phyloP scores from a whole-genome alignment of 2,888 invertebrate species.

The Drosophila multiciliata region DNA sequence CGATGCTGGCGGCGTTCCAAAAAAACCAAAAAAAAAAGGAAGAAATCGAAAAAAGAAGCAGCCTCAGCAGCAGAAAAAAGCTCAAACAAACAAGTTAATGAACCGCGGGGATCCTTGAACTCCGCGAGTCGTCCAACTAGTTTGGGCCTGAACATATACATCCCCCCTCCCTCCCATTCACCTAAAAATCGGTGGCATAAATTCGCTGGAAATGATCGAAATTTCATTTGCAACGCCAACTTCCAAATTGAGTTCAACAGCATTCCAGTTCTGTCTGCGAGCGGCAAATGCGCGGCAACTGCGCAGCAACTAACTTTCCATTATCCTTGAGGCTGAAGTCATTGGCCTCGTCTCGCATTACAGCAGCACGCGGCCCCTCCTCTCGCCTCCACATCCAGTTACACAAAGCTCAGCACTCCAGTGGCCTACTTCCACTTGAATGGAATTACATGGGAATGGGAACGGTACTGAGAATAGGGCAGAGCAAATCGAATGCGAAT shows the following conservation, averaged over 20 bases:
- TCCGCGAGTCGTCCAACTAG: conserved; percentile 65
- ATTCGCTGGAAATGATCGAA: conserved; percentile 78
- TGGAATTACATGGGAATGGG: conserved; percentile 40
- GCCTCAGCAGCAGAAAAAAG: conserved; percentile 4
- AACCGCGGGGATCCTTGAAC: conserved; percentile 74
- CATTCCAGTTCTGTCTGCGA: conserved; percentile 61
- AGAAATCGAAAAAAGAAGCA: conserved; percentile 8
- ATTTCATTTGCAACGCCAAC: conserved; percentile 65
- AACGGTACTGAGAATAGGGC: conserved; percentile 7
- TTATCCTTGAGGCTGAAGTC: conserved; percentile 72
- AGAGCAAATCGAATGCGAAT: conserved; percentile 15
- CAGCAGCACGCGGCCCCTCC: conserved; percentile 49
- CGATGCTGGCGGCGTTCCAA: conserved; percentile 54
- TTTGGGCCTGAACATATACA: conserved; percentile 40
- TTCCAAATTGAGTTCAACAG: conserved; percentile 71
- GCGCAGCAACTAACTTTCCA: conserved; percentile 53
- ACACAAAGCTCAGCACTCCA: conserved; percentile 67
- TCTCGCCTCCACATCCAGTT: conserved; percentile 49
- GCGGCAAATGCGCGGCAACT: conserved; percentile 2
- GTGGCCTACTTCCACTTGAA: conserved; percentile 78
- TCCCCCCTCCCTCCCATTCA: neutral
- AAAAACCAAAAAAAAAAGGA: conserved; percentile 35
- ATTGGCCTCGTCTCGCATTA: conserved; percentile 72
- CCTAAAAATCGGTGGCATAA: conserved; percentile 73
- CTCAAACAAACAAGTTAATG: conserved; percentile 73